Evolutionary conservation across 2,113 vertebrate species (phyloP), one percentile per base, ranked within the genome.

Genomic region (Vidua macroura): DNA sequence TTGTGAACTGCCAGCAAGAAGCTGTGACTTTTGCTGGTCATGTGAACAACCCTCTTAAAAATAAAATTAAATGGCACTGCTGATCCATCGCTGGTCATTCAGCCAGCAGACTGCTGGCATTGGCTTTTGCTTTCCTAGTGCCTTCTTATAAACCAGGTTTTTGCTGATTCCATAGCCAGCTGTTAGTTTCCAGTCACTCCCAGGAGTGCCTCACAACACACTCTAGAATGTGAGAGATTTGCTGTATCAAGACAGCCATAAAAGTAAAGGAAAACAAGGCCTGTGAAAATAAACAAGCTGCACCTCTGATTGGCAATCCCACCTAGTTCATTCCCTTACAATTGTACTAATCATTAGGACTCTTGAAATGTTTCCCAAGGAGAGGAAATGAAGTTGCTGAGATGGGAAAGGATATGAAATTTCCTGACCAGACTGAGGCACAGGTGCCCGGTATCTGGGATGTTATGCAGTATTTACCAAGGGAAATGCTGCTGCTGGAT

Each of bases 331-430:
- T 53, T 93, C 59, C 78, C 73, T 84, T 66, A 15, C 81, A 85
- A 62, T 67, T 72, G 76, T 88, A 96, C 96, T 98, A 96, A 97
- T 97, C 97, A 37, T 98, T 97, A 97, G 97, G 95, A 94, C 93
- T 97, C 96, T 93, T 97, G 97, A 98, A 98, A 96, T 58, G 66
- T 92, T 95, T 98, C 97, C 97, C 97, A 95, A 94, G 86, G 95
- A 97, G 91, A 97, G 97, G 97, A 98, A 98, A 98, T 97, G 90
- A 96, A 98, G 96, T 98, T 98, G 97, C 96, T 76, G 96, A 98
- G 96, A 98, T 97, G 97, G 97, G 97, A 98, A 98, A 98, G 98
- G 98, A 98, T 98, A 98, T 98, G 98, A 98, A 97, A 98, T 98
- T 98, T 99, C 98, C 98, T 98, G 98, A 96, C 46, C 96, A 98